phyloP scores from a whole-genome alignment of 2,797 vertebrate genomes.

The Galago senegalensis region DNA sequence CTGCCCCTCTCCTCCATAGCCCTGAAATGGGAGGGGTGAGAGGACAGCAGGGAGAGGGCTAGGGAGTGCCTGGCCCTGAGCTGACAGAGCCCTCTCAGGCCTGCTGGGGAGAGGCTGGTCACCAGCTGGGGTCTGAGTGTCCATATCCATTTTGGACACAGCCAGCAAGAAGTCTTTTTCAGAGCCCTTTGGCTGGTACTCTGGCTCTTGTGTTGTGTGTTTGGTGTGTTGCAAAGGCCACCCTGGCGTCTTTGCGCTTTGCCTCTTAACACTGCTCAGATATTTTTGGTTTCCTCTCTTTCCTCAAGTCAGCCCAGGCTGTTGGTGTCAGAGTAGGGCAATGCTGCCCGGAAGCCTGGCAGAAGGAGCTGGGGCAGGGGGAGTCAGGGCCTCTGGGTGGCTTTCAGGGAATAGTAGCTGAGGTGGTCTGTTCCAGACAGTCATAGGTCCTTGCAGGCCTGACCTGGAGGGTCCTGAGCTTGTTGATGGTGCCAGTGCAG shows the following conservation, averaged over 20 bases:
- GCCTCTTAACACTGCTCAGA: neutral
- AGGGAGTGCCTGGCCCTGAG: neutral
- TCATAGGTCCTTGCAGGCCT: too few relatives aligned
- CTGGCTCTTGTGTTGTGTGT: neutral
- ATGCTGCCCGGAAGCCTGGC: too few relatives aligned
- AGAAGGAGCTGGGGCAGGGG: neutral
- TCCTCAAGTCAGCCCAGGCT: neutral
- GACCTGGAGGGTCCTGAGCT: neutral
- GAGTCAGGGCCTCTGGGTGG: too few relatives aligned
- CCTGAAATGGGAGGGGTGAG: neutral
- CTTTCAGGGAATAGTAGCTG: neutral
- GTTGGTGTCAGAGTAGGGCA: neutral
- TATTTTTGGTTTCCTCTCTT: neutral
- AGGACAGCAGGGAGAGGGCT: neutral
- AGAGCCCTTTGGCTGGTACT: fast-evolving
- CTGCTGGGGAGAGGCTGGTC: neutral
- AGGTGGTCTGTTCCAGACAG: neutral
- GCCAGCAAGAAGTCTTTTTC: neutral
- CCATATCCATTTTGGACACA: neutral
- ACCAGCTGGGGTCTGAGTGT: neutral
- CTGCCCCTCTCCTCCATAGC: neutral
- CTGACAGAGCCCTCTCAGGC: neutral
- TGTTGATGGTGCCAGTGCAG: neutral
- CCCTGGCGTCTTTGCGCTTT: neutral
- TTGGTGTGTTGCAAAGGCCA: neutral